Evolutionary conservation across 2,113 vertebrate species (phyloP).

Genomic region (Pterocles gutturalis): DNA sequence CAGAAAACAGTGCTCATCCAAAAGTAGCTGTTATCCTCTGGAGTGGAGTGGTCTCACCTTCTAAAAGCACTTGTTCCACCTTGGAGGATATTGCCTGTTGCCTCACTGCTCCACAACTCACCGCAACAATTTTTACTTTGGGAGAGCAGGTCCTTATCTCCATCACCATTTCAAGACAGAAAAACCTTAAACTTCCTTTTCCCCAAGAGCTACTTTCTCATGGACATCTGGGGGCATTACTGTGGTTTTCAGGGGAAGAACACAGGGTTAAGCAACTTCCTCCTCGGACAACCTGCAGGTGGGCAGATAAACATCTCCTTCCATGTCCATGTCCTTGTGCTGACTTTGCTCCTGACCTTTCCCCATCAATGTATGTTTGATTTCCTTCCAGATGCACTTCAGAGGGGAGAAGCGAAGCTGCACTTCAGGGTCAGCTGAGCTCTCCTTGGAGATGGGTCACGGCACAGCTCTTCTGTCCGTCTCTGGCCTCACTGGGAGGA

Average conservation of each 20-base stretch:
- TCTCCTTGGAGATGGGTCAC: not conserved
- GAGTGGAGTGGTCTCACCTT: not conserved
- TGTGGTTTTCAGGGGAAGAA: not conserved
- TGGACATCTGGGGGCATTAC: not conserved
- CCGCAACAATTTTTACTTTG: not conserved
- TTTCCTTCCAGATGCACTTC: not conserved
- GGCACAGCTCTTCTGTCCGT: not conserved
- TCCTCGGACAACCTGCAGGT: not conserved
- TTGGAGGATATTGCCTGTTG: not conserved
- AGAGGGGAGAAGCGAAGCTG: not conserved
- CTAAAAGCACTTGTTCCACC: not conserved
- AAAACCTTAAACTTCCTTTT: not conserved
- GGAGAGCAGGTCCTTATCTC: not conserved
- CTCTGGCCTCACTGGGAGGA: not conserved
- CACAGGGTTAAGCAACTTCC: not conserved
- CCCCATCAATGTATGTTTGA: not conserved
- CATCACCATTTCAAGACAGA: not conserved
- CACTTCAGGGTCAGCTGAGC: not conserved
- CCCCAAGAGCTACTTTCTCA: accelerated
- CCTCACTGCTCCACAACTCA: not conserved
- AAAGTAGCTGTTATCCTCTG: not conserved
- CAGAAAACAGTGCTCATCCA: not conserved
- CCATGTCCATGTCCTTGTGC: not conserved
- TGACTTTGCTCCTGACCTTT: not conserved
- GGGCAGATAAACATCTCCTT: not conserved